Conservation (phyloP, 2,113 vertebrate genomes). For the Pygoscelis antarcticus region DNA sequence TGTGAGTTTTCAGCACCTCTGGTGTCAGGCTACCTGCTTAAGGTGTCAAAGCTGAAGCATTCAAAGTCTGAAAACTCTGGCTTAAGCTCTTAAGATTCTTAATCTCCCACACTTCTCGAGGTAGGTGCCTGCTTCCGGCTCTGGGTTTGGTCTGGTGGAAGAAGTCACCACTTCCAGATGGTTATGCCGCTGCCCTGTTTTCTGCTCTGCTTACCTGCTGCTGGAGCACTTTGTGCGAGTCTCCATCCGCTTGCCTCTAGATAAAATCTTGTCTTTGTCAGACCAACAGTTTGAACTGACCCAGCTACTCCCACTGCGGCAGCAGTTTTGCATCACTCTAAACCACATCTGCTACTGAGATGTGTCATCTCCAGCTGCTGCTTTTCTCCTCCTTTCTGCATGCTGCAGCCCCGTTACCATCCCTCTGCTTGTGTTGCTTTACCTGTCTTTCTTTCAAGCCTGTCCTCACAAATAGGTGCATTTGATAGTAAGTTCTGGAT, state of each 20-base stretch:
- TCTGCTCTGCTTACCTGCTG: not conserved
- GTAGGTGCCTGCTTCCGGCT: not conserved
- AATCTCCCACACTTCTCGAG: not conserved
- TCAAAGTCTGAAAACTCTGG: not conserved
- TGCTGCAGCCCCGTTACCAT: not conserved
- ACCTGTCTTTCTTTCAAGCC: not conserved
- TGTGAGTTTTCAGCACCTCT: not conserved
- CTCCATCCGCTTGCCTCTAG: rapidly evolving
- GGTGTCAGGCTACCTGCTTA: not conserved
- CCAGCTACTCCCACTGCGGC: not conserved
- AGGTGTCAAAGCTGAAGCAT: not conserved
- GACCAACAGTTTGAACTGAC: not conserved
- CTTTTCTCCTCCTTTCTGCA: not conserved
- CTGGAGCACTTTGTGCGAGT: not conserved
- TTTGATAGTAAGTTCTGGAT: not conserved
- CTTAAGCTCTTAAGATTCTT: not conserved
- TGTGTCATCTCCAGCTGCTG: not conserved
- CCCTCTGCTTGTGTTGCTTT: not conserved
- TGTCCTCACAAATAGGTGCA: not conserved
- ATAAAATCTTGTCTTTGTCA: not conserved
- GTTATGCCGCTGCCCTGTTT: not conserved
- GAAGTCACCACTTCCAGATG: not conserved
- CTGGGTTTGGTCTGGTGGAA: not conserved
- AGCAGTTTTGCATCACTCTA: not conserved
- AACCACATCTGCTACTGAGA: not conserved